Conservation (phyloP, 1,140 invertebrate species). For the Procambarus virginalis region DNA sequence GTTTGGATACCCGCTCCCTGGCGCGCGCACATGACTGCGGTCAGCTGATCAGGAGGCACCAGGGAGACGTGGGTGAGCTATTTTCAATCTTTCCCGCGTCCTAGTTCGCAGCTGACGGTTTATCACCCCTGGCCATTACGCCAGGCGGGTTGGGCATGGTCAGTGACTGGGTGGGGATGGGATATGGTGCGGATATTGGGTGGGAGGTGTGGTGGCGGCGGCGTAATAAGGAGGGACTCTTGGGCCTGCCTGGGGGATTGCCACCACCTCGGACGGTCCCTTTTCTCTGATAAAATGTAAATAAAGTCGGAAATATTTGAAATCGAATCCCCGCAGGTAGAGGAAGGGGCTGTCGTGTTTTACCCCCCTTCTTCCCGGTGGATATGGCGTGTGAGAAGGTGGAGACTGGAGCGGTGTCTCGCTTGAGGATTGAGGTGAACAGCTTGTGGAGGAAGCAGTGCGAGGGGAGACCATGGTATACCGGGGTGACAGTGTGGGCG, state of each 20-base stretch:
- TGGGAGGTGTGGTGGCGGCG: not conserved
- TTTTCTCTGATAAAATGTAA: not conserved
- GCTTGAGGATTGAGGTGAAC: not conserved
- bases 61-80: slow-evolving; percentile 3
- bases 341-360: not conserved
- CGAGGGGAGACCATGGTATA: not conserved
- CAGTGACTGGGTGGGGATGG: not conserved
- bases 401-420: not conserved
- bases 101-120: not conserved
- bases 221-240: not conserved
- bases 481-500: not conserved
- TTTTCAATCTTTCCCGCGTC: not conserved
- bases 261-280: not conserved
- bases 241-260: not conserved
- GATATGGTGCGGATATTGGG: not conserved
- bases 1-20: slow-evolving; percentile 7
- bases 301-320: slow-evolving; percentile 1
- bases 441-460: not conserved
- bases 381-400: not conserved
- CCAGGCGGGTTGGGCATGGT: not conserved
- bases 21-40: slow-evolving; percentile 1
- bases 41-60: not conserved
- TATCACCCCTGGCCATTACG: not conserved
- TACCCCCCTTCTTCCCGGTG: not conserved
- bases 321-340: not conserved